A percentile compares a stretch with the other conserved stretches of the same genome.
Evolutionary conservation across 2,113 vertebrate species (phyloP).

Genomic region (Edolisoma coerulescens): DNA sequence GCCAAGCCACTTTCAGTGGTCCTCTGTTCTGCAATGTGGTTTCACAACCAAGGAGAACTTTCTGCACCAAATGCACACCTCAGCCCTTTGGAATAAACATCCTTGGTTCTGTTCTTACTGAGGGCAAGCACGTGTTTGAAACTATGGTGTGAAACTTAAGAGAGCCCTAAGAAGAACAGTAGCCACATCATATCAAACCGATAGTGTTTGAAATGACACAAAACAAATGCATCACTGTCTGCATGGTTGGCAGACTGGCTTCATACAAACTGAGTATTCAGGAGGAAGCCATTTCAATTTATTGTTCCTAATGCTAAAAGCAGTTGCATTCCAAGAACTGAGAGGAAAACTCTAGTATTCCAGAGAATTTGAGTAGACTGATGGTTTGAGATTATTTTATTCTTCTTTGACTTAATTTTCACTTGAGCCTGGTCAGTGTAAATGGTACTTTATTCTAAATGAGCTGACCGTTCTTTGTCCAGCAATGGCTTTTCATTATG

Average conservation of each 20-base stretch:
- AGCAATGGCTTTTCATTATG: background rate
- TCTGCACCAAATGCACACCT: background rate
- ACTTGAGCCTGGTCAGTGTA: background rate
- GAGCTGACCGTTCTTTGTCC: background rate
- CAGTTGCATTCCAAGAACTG: background rate
- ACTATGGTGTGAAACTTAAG: background rate
- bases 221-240: background rate
- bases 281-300: background rate
- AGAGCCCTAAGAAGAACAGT: background rate
- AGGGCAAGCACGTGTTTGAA: background rate
- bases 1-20: background rate
- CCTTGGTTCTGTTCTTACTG: background rate
- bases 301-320: background rate
- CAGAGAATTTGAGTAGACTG: background rate
- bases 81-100: background rate
- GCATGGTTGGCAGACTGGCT: accelerated
- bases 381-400: background rate
- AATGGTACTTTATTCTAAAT: background rate
- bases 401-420: background rate
- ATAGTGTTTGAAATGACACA: background rate
- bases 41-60: background rate
- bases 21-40: background rate
- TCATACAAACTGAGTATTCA: background rate
- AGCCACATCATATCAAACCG: background rate
- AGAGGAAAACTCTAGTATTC: background rate